phyloP scores from a whole-genome alignment of 2,888 invertebrate species.

The Leptinotarsa juncta region DNA sequence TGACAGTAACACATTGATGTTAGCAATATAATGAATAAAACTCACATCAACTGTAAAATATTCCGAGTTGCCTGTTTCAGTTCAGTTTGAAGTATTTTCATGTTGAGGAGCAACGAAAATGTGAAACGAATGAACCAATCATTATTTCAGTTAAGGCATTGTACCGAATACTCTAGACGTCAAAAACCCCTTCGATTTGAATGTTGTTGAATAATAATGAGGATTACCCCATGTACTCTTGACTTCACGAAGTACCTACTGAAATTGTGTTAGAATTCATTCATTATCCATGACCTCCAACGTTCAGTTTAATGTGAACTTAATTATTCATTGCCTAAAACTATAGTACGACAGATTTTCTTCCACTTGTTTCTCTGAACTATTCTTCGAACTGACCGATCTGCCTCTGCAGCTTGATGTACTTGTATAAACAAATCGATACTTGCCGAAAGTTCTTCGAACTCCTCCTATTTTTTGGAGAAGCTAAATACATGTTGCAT shows the following conservation, averaged over 20 bases:
- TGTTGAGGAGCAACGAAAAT: background rate
- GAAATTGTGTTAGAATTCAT: background rate
- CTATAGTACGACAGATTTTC: no score
- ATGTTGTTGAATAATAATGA: slow-evolving; percentile 10
- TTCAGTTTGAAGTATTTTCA: slow-evolving; percentile 22
- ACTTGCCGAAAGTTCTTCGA: no score
- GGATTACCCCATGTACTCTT: background rate
- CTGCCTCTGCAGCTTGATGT: no score
- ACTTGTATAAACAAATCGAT: no score
- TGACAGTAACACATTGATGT: no score
- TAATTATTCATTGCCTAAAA: no score
- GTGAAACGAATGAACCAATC: background rate
- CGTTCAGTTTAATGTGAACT: no score
- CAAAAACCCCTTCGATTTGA: background rate
- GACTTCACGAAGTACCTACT: background rate
- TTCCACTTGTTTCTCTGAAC: no score
- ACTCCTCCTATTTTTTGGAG: no score
- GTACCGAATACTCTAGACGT: background rate
- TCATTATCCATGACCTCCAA: slow-evolving; percentile 1
- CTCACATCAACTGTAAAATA: background rate
- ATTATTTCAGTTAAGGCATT: slow-evolving; percentile 9
- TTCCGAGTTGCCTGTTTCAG: slow-evolving; percentile 15
- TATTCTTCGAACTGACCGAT: no score
- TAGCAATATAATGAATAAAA: background rate
- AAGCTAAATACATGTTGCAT: no score